phyloP scores from a whole-genome alignment of 2,797 vertebrate species.

The Percopsis omiscomaycus region DNA sequence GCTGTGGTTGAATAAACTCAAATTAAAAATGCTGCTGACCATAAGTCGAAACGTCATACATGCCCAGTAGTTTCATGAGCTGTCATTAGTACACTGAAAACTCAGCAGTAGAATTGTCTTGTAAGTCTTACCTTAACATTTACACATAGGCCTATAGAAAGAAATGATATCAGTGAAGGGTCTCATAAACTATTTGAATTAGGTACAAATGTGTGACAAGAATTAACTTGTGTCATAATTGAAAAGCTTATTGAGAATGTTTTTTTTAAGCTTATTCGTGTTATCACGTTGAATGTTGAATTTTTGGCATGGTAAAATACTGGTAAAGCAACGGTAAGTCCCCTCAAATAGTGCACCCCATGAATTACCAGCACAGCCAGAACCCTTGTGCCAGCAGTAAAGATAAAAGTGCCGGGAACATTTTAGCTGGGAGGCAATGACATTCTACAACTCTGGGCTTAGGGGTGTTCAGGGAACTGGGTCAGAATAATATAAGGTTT shows the following conservation, averaged over 20 bases:
- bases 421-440: too few species aligned
- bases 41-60: constrained; percentile 34
- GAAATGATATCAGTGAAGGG: background rate
- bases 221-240: background rate
- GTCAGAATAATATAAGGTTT: constrained; percentile 10
- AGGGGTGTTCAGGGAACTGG: background rate
- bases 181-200: background rate
- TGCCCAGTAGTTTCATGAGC: constrained; percentile 46
- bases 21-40: constrained; percentile 34
- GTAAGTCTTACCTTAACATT: constrained; percentile 14
- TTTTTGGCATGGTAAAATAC: background rate
- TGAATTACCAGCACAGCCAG: too few species aligned
- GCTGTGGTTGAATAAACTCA: constrained; percentile 14
- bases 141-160: background rate
- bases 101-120: constrained; percentile 9
- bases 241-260: background rate
- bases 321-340: background rate
- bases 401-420: too few species aligned
- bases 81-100: constrained; percentile 16
- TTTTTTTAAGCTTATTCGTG: background rate
- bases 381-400: too few species aligned
- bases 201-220: constrained; percentile 9
- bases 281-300: background rate
- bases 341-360: too few species aligned
- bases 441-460: too few species aligned